A percentile compares a stretch with the other conserved stretches of the same genome.
Conservation (phyloP, 2,797 vertebrate genomes). For the Petrocephalus schoutedeni region DNA sequence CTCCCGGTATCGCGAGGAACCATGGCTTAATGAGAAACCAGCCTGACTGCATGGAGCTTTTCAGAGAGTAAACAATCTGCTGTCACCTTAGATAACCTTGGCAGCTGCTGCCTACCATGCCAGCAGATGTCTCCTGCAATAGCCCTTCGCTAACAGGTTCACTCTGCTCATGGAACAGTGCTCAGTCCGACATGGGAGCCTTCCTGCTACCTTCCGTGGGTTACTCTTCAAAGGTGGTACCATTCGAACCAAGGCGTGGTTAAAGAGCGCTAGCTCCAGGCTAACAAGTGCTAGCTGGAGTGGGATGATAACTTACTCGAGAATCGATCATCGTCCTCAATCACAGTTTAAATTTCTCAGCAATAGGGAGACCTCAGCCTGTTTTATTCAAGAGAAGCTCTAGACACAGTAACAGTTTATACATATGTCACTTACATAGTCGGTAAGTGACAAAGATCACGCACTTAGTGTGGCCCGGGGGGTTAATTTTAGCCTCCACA, state of each 20-base stretch:
- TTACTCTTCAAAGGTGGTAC: background rate
- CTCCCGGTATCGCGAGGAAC: slow-evolving; percentile 27
- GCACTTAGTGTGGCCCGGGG: slow-evolving; percentile 1
- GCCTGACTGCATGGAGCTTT: slow-evolving; percentile 46
- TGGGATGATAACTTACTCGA: background rate
- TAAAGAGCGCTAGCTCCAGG: background rate
- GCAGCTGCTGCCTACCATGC: slow-evolving; percentile 34
- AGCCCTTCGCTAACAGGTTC: background rate
- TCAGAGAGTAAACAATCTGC: slow-evolving; percentile 44
- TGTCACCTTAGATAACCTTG: slow-evolving; percentile 50
- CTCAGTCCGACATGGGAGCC: background rate
- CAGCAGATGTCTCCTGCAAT: slow-evolving; percentile 7
- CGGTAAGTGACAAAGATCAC: background rate
- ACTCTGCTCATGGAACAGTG: background rate
- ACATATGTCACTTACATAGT: too few species aligned
- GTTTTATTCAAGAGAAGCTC: slow-evolving; percentile 10
- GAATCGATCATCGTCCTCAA: background rate
- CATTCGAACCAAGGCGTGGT: background rate
- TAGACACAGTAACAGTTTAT: background rate
- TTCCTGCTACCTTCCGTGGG: background rate
- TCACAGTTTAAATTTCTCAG: background rate
- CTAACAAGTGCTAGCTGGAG: background rate
- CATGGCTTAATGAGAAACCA: slow-evolving; percentile 41
- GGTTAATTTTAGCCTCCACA: slow-evolving; percentile 32
- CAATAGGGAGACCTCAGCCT: background rate